Evolutionary conservation across 2,888 invertebrate species (phyloP), one percentile per base, ranked within the genome.

Genomic region (Coelopa pilipes): DNA sequence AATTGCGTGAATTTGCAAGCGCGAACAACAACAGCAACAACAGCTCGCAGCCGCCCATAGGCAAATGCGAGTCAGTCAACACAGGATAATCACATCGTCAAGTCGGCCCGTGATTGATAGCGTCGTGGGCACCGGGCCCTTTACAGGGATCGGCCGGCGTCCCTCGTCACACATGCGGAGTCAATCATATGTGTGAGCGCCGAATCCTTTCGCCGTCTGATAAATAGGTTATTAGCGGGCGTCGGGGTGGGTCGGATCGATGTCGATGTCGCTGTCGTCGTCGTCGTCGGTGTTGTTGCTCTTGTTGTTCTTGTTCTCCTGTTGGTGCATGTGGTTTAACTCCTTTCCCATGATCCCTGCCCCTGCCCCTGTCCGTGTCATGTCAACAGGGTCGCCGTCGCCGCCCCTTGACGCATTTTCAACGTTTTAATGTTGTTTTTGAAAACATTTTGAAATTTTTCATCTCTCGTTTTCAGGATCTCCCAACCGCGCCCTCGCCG

Each of bases 241-340:
- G 47, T 59, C 45, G 13, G 15, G 75, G 74, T 75, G 34, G 34
- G 7, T 34, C 34, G 34, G 74, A 75, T 59, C 68, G 74, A 76
- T 76, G 60, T 71, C 46, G 21, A 75, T 75, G 74, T 77, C 75
- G 74, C 73, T 73, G 75, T 74, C 74, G 10, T 53, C 10, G 5
- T 53, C 10, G 10, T 13, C n/a, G 62, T 34, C 15, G 24, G 24
- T 75, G 75, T 73, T 34, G 34, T 34, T 34, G 34, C 7, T 34
- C 4, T 34, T 34, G 34, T 34, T 34, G 34, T 34, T 34, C 34
- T 7, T 34, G 34, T 34, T 4, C 7, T 34, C 34, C 34, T 4
- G n/a, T n/a, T n/a, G n/a, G n/a, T n/a, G 79, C 75, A 76, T 81
- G 85, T 79, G 85, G 85, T 83, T 85, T 84, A 81, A 83, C 84